Base-by-base conservation (phyloP, 2,888 invertebrate species). In the Eupithecia pulchellata region DNA sequence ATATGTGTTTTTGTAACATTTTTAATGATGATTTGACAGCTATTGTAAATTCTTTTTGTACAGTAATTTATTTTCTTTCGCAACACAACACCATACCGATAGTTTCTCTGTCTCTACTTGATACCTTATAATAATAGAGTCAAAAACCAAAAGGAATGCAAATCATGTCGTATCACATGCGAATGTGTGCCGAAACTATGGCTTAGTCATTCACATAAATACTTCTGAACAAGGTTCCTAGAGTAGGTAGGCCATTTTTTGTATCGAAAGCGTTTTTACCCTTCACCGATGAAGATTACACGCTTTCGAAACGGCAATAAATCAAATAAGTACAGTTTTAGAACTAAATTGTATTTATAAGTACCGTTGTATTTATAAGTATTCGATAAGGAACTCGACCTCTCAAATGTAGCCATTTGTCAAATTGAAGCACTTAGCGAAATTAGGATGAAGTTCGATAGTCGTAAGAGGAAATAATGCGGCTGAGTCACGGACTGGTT, bases 401-500 rank as follows among this genome's bases (percentile, higher is more conserved):
- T 73, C 75, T 73, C 66, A 70, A 70, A 76, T 57, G 66, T 61
- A 36, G 71, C 68, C 63, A 75, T 78, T 75, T 77, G 73, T 77
- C 76, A 77, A 76, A 74, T 75, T 71, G 73, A 76, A 75, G 73
- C 75, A 77, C 78, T 78, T 78, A 78, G 76, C 76, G 69, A 76
- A 77, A 77, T 78, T 72, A 75, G 74, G 73, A 75, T 75, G 68
- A 58, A 66, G 69, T 73, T 71, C 30, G 66, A 66, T 65, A 68
- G 62, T 66, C 32, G 42, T 42, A 64, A 32, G 64, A 58, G 60
- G 42, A 52, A 67, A 64, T 60, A 64, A 39, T 52, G 64, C 52
- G 67, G 47, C 5, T 61, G 30, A 32, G 57, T 66, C 52, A 61
- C 34, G 20, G 32, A 34, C 25, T 13, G 20, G 61, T 9, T n/a